Base-by-base conservation (phyloP, 2,113 vertebrate species). In the Dasyurus viverrinus region DNA sequence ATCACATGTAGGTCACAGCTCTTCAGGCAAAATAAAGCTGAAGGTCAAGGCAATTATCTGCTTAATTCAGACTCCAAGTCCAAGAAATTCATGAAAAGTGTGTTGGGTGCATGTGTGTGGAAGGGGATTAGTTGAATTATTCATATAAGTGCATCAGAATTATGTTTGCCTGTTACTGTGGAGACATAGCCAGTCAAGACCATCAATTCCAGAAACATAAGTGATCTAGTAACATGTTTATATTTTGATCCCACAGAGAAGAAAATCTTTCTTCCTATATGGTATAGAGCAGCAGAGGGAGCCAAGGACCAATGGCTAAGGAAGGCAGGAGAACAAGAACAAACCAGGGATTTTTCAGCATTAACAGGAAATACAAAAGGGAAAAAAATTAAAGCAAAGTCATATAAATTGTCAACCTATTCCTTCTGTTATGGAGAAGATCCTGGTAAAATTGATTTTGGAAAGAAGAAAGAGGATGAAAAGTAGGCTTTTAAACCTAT, bases 31-130 rank as follows among this genome's bases (percentile, higher is more conserved):
- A 92, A 55, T 46, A 48, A 55, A 55, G 25, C 54, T 92, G 91
- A 92, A 47, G 42, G 46, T 57, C 54, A 84, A 84, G 54, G 47
- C 54, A 92, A 92, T 92, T 92, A 92, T 55, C 68, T 55, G 25
- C 27, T 42, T 92, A 92, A 92, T 57, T 92, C 42, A 27, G 6
- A 57, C 47, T 92, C 5, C 25, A 57, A 92, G 42, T 19, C 36
- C n/a, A 6, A 1, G 54, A 57, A 92, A 92, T 92, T 57, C 25
- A 92, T 22, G 47, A 47, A 54, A 55, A 91, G 25, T 48, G 25
- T 42, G 19, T 22, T 42, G n/a, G 42, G 68, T 42, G 7, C 1
- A 52, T 52, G 50, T 52, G 50, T 52, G 9, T 52, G 50, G 50
- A 52, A 11, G 50, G 50, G 9, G 36, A 36, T 47, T 92, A 47